phyloP scores from a whole-genome alignment of 2,888 invertebrate species.

The Mantis religiosa region DNA sequence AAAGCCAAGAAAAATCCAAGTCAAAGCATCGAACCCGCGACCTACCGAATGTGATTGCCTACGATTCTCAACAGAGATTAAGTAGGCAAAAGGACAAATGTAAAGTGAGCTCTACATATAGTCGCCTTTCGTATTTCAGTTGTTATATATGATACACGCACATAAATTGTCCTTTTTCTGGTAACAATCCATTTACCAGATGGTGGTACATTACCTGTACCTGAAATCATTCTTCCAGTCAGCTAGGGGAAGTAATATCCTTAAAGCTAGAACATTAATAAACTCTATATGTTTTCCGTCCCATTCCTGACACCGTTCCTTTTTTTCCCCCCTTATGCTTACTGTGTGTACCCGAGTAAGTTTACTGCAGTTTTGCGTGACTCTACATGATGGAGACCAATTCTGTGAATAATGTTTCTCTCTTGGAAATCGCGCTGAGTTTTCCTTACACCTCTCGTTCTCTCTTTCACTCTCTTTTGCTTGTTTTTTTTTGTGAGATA shows the following conservation, averaged over 20 bases:
- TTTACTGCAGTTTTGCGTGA: slow-evolving; percentile 2
- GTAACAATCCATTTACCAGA: neutral
- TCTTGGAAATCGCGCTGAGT: neutral
- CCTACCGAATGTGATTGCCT: no score
- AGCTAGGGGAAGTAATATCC: neutral
- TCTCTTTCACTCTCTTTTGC: neutral
- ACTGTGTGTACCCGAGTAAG: neutral
- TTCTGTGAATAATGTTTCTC: neutral
- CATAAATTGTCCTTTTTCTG: neutral
- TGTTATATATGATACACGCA: neutral
- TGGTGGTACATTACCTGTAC: neutral
- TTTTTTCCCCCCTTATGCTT: neutral
- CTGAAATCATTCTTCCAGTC: neutral
- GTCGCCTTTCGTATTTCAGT: neutral
- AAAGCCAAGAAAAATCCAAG: no score
- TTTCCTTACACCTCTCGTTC: neutral
- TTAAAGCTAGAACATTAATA: neutral
- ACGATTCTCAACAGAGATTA: no score
- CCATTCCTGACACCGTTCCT: neutral
- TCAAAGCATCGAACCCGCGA: no score
- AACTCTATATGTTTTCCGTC: neutral
- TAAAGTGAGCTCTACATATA: no score
- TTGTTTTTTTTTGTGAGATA: neutral
- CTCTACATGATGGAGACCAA: neutral
- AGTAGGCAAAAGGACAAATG: no score